Percentiles rank a stretch among this genome's conserved stretches.
phyloP scores from a whole-genome alignment of 2,888 invertebrate genomes.

The Cynaeus angustus region DNA sequence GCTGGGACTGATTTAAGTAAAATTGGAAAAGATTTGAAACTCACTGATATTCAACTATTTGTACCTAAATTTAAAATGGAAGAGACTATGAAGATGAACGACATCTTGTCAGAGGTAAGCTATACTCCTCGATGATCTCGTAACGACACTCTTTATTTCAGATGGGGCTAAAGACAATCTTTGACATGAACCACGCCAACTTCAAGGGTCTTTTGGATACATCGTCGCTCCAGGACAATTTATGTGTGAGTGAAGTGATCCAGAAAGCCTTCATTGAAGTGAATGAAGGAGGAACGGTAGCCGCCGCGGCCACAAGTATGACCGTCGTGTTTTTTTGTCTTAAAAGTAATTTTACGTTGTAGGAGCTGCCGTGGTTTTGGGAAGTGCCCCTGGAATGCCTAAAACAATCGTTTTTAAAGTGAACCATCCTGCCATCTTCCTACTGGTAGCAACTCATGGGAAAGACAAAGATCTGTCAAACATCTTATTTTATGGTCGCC shows the following conservation, averaged over 20 bases:
- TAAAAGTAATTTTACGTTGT: not conserved
- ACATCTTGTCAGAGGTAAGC: conserved; percentile 77
- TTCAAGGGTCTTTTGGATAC: conserved; percentile 77
- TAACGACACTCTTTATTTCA: conserved; percentile 62
- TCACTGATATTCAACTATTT: conserved; percentile 76
- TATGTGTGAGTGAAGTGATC: conserved; percentile 80
- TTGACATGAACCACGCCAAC: conserved; percentile 74
- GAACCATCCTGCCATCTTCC: conserved; percentile 22
- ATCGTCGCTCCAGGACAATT: conserved; percentile 59
- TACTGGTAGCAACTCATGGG: conserved; percentile 8
- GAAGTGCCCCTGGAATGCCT: conserved; percentile 15
- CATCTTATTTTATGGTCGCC: conserved; percentile 25
- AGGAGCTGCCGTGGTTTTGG: conserved; percentile 25
- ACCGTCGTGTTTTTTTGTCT: not conserved
- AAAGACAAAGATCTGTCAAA: conserved; percentile 1
- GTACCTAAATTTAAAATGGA: conserved; percentile 88
- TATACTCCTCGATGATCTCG: not conserved
- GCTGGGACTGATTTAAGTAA: conserved; percentile 73
- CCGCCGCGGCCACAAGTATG: conserved; percentile 85
- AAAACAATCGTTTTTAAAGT: conserved; percentile 26
- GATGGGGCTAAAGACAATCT: conserved; percentile 82
- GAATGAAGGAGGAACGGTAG: conserved; percentile 89
- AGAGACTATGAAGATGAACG: conserved; percentile 77
- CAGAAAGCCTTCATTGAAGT: conserved; percentile 90
- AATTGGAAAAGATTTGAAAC: conserved; percentile 70